Conservation (phyloP, 2,113 vertebrate genomes). For the Gadus chalcogrammus region DNA sequence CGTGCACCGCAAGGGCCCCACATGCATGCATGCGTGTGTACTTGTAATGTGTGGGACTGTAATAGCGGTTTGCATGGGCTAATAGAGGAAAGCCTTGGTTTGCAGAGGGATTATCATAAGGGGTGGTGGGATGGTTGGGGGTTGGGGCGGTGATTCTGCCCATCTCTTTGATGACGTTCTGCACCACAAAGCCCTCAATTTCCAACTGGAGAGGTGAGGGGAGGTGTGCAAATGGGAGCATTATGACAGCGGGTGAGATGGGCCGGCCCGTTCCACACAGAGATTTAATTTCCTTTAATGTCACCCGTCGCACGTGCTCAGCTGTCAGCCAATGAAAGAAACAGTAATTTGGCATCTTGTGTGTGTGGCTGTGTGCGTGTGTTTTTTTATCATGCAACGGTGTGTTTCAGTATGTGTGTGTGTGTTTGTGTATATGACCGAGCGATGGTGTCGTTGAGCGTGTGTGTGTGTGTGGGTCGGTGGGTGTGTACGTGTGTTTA, state of each 20-base stretch:
- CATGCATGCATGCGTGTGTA: constrained; percentile 37
- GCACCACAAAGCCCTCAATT: constrained; percentile 66
- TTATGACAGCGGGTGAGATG: constrained; percentile 60
- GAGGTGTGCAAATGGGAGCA: constrained; percentile 54
- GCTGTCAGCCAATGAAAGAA: constrained; percentile 56
- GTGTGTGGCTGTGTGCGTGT: constrained; percentile 29
- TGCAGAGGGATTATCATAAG: constrained; percentile 52
- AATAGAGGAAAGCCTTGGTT: constrained; percentile 48
- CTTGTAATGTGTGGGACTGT: neutral
- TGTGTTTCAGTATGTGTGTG: constrained; percentile 16
- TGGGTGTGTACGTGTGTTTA: constrained; percentile 28
- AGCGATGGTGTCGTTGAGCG: too few species aligned
- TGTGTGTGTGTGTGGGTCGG: neutral
- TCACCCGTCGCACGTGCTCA: constrained; percentile 44
- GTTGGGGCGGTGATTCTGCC: constrained; percentile 15
- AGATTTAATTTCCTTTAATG: constrained; percentile 67
- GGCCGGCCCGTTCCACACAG: constrained; percentile 48
- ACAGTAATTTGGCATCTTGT: constrained; percentile 54
- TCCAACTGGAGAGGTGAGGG: constrained; percentile 65
- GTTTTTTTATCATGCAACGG: constrained; percentile 2
- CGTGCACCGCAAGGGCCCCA: constrained; percentile 37
- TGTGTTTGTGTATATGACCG: neutral
- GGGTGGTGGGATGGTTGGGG: constrained; percentile 8
- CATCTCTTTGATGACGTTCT: constrained; percentile 63
- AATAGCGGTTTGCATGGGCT: neutral